These are phyloP conservation scores for Colletes latitarsis DNA, from an alignment of 1,140 invertebrate genomes.

Conservation along the genomic window DNA sequence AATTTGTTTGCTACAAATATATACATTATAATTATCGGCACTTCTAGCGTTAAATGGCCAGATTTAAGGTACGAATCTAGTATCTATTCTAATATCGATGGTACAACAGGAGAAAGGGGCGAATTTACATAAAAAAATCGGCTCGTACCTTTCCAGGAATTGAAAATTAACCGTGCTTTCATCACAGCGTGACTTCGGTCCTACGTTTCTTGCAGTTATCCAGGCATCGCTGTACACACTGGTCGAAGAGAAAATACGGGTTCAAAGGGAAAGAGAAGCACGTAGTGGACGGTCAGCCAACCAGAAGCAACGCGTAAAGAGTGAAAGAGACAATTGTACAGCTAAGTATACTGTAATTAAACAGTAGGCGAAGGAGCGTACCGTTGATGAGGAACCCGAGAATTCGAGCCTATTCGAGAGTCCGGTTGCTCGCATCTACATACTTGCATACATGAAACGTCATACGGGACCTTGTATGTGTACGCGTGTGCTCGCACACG, in stretches of 20 bases:
- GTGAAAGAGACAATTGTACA: slow-evolving; percentile 47
- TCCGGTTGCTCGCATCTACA: not conserved
- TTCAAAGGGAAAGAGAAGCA: slow-evolving; percentile 9
- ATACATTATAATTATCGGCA: too few relatives aligned
- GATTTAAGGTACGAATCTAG: too few relatives aligned
- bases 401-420: slow-evolving; percentile 73
- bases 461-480: not conserved
- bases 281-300: not conserved
- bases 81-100: too few relatives aligned
- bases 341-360: slow-evolving; percentile 75
- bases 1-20: too few relatives aligned
- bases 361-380: slow-evolving; percentile 68
- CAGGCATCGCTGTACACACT: slow-evolving; percentile 14
- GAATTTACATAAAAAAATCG: too few relatives aligned
- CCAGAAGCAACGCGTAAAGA: slow-evolving; percentile 17
- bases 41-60: too few relatives aligned
- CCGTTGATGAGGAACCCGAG: slow-evolving; percentile 71
- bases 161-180: too few relatives aligned
- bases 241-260: not conserved
- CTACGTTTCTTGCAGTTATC: slow-evolving; percentile 36
- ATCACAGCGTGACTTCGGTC: not conserved
- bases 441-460: not conserved
- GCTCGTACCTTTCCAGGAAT: too few relatives aligned
- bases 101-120: too few relatives aligned
- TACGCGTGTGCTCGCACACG: not conserved